Evolutionary conservation across 2,113 vertebrate species (phyloP).

Genomic region (Carassius gibelio): DNA sequence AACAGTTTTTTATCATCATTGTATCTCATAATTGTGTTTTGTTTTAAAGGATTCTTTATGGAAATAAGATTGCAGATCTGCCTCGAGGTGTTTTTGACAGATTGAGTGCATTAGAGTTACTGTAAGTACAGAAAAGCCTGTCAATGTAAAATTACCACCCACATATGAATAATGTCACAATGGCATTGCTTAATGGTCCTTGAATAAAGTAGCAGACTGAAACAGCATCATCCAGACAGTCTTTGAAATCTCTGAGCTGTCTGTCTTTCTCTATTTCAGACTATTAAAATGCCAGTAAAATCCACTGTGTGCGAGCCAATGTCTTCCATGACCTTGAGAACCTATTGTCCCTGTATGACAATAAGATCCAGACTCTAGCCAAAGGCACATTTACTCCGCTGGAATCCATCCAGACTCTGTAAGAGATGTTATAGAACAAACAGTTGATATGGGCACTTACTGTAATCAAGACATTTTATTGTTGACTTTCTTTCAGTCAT

Average conservation of each 20-base stretch:
- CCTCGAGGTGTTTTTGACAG: conserved; percentile 93
- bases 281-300: conserved; percentile 98
- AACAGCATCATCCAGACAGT: background rate
- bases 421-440: background rate
- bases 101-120: conserved; percentile 90
- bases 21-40: background rate
- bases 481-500: conserved; percentile 76
- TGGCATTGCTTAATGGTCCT: conserved; percentile 1
- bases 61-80: conserved; percentile 97
- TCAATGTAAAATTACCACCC: conserved; percentile 21
- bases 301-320: conserved; percentile 91
- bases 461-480: background rate
- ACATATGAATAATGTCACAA: background rate
- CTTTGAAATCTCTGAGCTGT: background rate
- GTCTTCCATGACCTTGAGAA: conserved; percentile 95
- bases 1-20: background rate
- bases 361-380: conserved; percentile 95
- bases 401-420: conserved; percentile 94
- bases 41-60: conserved; percentile 89
- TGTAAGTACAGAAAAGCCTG: conserved; percentile 81
- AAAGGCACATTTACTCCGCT: conserved; percentile 94
- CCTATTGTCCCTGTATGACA: conserved; percentile 95
- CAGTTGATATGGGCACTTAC: background rate
- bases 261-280: conserved; percentile 68
- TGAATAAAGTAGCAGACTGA: conserved; percentile 8